A percentile compares a stretch with the other conserved stretches of the same genome.
phyloP scores from a whole-genome alignment of 1,140 invertebrate species.

The Diprion similis region DNA sequence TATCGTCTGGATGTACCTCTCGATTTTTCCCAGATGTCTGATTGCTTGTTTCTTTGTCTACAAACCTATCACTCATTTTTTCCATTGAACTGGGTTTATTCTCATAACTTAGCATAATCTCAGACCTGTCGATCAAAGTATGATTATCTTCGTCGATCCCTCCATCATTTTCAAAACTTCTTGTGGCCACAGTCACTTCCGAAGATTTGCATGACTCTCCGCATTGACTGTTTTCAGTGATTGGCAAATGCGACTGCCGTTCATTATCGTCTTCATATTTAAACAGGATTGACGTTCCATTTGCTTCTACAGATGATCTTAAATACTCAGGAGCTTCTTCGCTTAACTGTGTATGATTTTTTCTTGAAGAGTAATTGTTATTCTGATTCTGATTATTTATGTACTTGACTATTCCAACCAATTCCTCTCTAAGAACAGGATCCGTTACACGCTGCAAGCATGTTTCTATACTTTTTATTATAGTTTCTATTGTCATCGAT shows the following conservation, averaged over 20 bases:
- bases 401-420: background rate
- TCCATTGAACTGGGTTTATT: too few relatives aligned
- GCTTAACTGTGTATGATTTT: background rate
- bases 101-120: too few relatives aligned
- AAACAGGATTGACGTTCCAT: background rate
- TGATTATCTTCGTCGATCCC: too few relatives aligned
- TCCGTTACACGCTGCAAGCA: background rate
- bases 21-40: too few relatives aligned
- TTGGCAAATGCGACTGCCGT: background rate
- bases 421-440: background rate
- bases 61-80: too few relatives aligned
- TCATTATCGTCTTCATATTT: background rate
- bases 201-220: background rate
- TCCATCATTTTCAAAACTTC: too few relatives aligned
- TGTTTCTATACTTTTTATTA: background rate
- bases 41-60: too few relatives aligned
- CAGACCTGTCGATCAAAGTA: too few relatives aligned
- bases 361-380: background rate
- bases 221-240: background rate
- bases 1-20: too few relatives aligned
- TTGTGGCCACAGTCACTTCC: too few relatives aligned
- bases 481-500: background rate
- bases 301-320: background rate
- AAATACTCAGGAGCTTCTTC: background rate
- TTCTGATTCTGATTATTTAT: background rate